Percentiles rank a stretch among this genome's conserved stretches.
Conservation (phyloP, 2,888 invertebrate species). For the Itoplectis maculator region DNA sequence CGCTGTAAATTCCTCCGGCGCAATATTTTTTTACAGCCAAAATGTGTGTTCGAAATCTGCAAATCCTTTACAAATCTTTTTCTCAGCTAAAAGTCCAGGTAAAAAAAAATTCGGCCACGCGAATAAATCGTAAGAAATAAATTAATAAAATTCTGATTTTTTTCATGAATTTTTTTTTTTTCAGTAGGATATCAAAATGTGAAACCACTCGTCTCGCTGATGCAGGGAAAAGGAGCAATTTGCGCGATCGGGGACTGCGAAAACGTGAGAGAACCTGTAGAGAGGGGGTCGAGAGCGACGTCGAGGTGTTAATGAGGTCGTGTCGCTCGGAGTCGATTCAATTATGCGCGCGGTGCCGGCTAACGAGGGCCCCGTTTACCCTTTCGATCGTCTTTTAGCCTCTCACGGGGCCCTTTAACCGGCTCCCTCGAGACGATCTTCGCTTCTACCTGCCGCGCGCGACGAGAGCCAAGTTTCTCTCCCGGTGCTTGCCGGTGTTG, state of each 20-base stretch:
- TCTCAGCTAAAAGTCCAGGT: no score
- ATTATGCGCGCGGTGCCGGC: slow-evolving; percentile 83
- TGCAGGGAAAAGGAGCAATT: no score
- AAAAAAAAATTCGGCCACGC: no score
- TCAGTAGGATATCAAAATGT: not conserved
- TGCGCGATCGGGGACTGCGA: not conserved
- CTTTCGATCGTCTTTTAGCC: slow-evolving; percentile 80
- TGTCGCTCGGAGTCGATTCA: slow-evolving; percentile 84
- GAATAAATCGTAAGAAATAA: no score
- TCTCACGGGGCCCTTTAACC: slow-evolving; percentile 75
- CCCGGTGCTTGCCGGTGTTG: slow-evolving; percentile 60
- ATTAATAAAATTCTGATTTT: no score
- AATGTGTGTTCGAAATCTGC: not conserved
- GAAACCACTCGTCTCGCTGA: not conserved
- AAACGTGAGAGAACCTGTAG: slow-evolving; percentile 83
- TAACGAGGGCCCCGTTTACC: slow-evolving; percentile 82
- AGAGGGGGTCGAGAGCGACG: slow-evolving; percentile 78
- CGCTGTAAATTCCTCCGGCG: not conserved
- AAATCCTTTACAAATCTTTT: no score
- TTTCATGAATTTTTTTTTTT: not conserved
- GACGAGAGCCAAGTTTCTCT: no score
- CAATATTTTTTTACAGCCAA: not conserved
- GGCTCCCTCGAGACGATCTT: slow-evolving; percentile 54
- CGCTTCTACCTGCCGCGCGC: slow-evolving; percentile 63
- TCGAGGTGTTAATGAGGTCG: slow-evolving; percentile 84